Evolutionary conservation across 2,888 invertebrate species (phyloP), one percentile per base, ranked within the genome.

Genomic region (Parnassius orleans): DNA sequence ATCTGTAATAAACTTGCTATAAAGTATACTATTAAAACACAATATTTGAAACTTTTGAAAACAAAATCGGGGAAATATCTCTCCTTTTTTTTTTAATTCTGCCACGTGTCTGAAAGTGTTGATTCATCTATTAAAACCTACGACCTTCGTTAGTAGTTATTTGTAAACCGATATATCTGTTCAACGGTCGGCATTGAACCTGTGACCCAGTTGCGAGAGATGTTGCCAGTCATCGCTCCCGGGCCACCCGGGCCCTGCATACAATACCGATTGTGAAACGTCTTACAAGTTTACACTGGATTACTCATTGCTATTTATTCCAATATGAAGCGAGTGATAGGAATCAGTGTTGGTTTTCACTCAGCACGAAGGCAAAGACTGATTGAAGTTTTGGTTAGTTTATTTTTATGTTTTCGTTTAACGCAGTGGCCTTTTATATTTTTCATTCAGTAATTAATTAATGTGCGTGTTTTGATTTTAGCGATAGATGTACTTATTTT

Each of bases 171-270:
- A 53, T 59, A 46, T 57, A 53, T 48, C 7, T n/a, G 48, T 48
- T 14, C 48, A 41, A 57, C 52, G 53, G 9, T n/a, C 57, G 53
- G 48, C 61, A 62, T 62, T 62, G 61, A 62, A 62, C 61, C 61
- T 57, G 61, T 57, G 61, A 48, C 61, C 41, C 53, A 42, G 53
- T 62, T 62, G 53, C 61, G 52, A 57, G 53, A 53, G 59, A 50
- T 11, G 41, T 24, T 5, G 33, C 52, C 19, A 57, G 57, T 61
- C 56, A 57, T 48, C 57, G 61, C 41, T 41, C 57, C 53, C n/a
- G 15, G 42, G 41, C 33, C 33, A 33, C 33, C 33, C 33, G 33
- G 33, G 33, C 33, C 33, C 33, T 12, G 14, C 47, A n/a, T 33
- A 62, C 56, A 62, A 56, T 61, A 12, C n/a, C 19, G 24, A 46